Conservation (phyloP, 2,888 invertebrate species). For the Omphaloscelis lunosa region DNA sequence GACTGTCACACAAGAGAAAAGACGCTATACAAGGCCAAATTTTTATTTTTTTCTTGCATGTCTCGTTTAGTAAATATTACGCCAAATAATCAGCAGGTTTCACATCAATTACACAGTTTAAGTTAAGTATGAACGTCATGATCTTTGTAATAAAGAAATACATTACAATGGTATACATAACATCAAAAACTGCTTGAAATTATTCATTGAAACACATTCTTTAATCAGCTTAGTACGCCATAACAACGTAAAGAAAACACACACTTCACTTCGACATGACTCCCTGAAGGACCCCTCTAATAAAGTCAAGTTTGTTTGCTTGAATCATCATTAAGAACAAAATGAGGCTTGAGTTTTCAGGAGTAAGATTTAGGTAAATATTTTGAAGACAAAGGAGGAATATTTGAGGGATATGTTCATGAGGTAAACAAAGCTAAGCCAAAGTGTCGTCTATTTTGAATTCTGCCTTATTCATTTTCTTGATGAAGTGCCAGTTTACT, state of each 20-base stretch:
- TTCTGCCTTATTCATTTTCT: constrained; percentile 1
- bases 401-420: constrained; percentile 25
- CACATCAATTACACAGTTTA: background rate
- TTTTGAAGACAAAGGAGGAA: constrained; percentile 20
- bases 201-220: background rate
- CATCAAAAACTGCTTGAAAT: background rate
- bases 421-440: constrained; percentile 23
- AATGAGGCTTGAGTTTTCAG: constrained; percentile 29
- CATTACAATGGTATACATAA: background rate
- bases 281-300: background rate
- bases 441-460: constrained; percentile 16
- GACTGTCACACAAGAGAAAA: too few relatives aligned
- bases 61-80: too few relatives aligned
- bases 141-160: background rate
- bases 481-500: background rate
- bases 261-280: background rate
- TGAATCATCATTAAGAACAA: constrained; percentile 53
- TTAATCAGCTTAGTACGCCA: background rate
- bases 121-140: background rate
- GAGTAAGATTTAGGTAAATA: constrained; percentile 33
- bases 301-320: constrained; percentile 45
- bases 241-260: background rate
- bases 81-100: background rate
- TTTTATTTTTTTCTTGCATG: too few relatives aligned
- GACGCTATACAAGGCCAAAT: too few relatives aligned